Base-by-base conservation (phyloP, 2,113 vertebrate genomes). In the Thomomys bottae region DNA sequence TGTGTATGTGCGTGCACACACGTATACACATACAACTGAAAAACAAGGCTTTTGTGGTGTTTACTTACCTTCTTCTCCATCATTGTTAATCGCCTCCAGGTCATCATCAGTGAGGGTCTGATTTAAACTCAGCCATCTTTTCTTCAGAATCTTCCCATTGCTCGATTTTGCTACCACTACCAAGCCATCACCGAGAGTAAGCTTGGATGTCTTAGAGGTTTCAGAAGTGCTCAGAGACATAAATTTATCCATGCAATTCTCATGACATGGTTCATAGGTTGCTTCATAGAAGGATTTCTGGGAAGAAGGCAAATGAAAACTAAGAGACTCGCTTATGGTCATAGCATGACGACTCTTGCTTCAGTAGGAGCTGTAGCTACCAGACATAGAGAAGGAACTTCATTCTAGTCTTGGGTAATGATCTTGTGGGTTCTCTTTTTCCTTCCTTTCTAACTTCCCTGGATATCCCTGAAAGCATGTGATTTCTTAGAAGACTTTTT, bases 261-360 rank as follows among this genome's bases (percentile, higher is more conserved):
- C 32, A 5, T 26, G 80, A 34, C 82, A 70, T 28, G 83, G 34
- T 28, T 23, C n/a, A 18, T 63, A 87, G 28, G 32, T 90, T 40
- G 68, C 1, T 20, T 94, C 90, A 21, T 95, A 96, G 88, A 96
- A 96, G 42, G 96, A 96, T 80, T 93, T 96, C 96, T 97, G 40
- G 40, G 23, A 80, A 59, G 42, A 87, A 84, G n/a, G 17, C 57
- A 77, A 79, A 42, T n/a, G n/a, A 49, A 59, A 42, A 17, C 59
- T 90, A 84, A 94, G 64, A 73, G 26, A 8, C 36, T 54, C 59
- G 32, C 8, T 17, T 21, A 5, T 6, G 12, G 24, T 38, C 10
- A 24, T 3, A 26, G 20, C 45, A n/a, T 30, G 68, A 85, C 17
- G 68, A 85, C 17, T 49, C 10, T 82, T 18, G 15, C 82, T 87